Evolutionary conservation across 2,113 vertebrate species (phyloP), one percentile per base, ranked within the genome.

Genomic region (Jaculus jaculus): DNA sequence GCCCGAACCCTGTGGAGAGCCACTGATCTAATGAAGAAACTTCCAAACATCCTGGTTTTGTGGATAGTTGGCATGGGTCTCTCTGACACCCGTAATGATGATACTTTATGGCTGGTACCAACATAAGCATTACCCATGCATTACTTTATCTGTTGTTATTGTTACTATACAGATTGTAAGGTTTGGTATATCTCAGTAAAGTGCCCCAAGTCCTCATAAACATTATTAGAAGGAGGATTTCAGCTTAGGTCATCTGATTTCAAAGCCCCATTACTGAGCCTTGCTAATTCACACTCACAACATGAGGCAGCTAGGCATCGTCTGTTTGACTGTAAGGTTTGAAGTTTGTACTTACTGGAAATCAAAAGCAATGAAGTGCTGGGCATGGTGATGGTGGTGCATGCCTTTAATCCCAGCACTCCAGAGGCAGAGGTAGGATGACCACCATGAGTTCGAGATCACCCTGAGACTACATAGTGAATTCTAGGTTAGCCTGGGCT

Each of bases 141-240:
- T 74, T 60, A 34, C 78, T 66, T 74, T 34, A 91, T 87, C 24
- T 66, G 61, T 37, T 68, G 34, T 61, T 85, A 68, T 71, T 16
- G 37, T 95, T 54, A 89, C 69, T 86, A 85, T 54, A 79, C n/a
- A 71, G 71, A 83, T 16, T 3, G 77, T 83, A 86, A 85, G 20
- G 51, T 54, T 89, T 47, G 72, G 20, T 61, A 18, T 7, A 77
- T 63, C 47, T 89, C n/a, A 87, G 63, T 51, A 89, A 58, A n/a
- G 61, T 66, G 17, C 21, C 42, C 42, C 28, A 58, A 54, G 66
- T 84, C 32, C 63, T 30, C 15, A 84, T 8, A 84, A 51, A 32
- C 16, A 34, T 1, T n/a, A 32, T 54, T 13, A 80, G 32, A 78
- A 60, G 2, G 60, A n/a, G 32, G 26, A 21, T 68, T 72, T 87